These are phyloP conservation scores for Sinotaia quadrata DNA, from an alignment of 2,888 invertebrate species.

Conservation along the genomic window DNA sequence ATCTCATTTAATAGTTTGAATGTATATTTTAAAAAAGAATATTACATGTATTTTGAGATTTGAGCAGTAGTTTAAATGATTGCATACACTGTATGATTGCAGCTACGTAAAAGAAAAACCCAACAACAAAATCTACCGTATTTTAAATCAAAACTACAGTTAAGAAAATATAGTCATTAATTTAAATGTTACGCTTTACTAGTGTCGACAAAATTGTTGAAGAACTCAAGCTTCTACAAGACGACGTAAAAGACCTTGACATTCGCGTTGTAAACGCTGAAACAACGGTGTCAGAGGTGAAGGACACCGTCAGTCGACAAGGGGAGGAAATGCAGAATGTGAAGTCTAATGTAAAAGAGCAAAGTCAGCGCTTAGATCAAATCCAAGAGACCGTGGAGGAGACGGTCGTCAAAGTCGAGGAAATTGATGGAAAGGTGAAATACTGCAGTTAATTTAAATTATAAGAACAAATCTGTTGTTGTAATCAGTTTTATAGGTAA, in stretches of 20 bases:
- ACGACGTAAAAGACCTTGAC: slow-evolving; percentile 51
- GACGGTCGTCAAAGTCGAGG: slow-evolving; percentile 57
- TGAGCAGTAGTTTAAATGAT: too few species aligned
- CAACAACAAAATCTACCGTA: too few species aligned
- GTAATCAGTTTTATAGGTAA: too few species aligned
- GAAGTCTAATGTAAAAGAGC: slow-evolving; percentile 41
- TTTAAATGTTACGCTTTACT: slow-evolving; percentile 16
- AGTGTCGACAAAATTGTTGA: slow-evolving; percentile 54
- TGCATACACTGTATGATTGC: too few species aligned
- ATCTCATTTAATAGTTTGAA: too few species aligned
- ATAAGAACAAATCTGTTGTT: not conserved
- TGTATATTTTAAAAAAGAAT: too few species aligned
- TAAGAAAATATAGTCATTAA: too few species aligned
- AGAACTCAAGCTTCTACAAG: slow-evolving; percentile 52
- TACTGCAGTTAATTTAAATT: not conserved
- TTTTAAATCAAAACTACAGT: too few species aligned
- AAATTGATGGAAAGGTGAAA: slow-evolving; percentile 28
- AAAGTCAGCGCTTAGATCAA: slow-evolving; percentile 49
- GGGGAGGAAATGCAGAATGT: slow-evolving; percentile 45
- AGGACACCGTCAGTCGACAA: slow-evolving; percentile 52
- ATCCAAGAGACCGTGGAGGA: slow-evolving; percentile 52
- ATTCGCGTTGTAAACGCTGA: slow-evolving; percentile 50
- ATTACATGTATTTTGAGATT: too few species aligned
- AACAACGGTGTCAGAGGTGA: slow-evolving; percentile 46
- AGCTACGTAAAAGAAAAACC: too few species aligned